Evolutionary conservation across 2,113 vertebrate genomes (phyloP).

Genomic region (Channa maculata): DNA sequence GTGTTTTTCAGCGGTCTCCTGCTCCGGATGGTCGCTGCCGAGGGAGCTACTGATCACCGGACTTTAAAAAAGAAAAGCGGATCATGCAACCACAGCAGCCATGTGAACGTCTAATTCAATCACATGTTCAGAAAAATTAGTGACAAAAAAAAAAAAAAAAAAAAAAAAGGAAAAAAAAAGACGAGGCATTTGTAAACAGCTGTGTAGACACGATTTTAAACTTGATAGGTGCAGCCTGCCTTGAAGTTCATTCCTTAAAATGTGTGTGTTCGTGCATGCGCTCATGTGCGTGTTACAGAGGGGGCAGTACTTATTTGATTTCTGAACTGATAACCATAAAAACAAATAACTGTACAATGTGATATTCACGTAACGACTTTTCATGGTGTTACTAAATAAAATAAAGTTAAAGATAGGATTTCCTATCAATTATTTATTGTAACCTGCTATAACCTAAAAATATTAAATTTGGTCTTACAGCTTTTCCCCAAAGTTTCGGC

Average conservation of each 20-base stretch:
- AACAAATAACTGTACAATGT: constrained; percentile 1
- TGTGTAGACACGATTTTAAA: constrained; percentile 8
- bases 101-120: constrained; percentile 81
- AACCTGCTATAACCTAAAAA: too few relatives aligned
- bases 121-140: constrained; percentile 80
- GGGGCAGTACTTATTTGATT: constrained; percentile 72
- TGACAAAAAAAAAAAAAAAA: constrained; percentile 55
- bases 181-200: constrained; percentile 51
- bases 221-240: constrained; percentile 48
- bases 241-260: constrained; percentile 53
- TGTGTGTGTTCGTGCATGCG: constrained; percentile 48
- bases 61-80: constrained; percentile 80
- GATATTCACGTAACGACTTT: background rate
- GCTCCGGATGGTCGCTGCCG: constrained; percentile 73
- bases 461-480: too few relatives aligned
- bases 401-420: too few relatives aligned
- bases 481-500: too few relatives aligned
- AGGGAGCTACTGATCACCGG: constrained; percentile 71
- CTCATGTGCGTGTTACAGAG: constrained; percentile 49
- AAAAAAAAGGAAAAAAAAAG: constrained; percentile 50
- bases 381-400: background rate
- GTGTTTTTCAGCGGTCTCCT: constrained; percentile 71
- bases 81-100: constrained; percentile 79
- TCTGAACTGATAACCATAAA: constrained; percentile 61
- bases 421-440: too few relatives aligned